Evolutionary conservation across 1,140 invertebrate species (phyloP), one percentile per base, ranked within the genome.

Genomic region (Trypoxylus dichotomus): DNA sequence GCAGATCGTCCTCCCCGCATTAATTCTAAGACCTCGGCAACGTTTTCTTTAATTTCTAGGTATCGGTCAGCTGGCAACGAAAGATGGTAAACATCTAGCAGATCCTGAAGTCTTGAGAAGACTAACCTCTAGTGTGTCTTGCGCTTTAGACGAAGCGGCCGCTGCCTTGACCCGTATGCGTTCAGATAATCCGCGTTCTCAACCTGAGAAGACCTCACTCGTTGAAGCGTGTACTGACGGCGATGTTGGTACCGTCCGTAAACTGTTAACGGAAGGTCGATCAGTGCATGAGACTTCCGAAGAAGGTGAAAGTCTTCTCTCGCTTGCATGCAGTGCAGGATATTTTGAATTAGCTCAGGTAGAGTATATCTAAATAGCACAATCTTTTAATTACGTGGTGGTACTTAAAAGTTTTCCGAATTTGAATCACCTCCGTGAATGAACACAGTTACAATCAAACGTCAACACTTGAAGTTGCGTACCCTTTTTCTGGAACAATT

Each of bases 131-230:
- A 94, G 93, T 81, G 95, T 97, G 76, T 96, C 95, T 82, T 96
- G 94, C 89, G 95, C 97, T 73, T 90, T 98, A 79, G 97, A 98
- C 89, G 97, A 98, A 89, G 97, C 97, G 71, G 97, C 96, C 74
- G 96, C 96, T 80, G 96, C 96, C 76, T 90, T 98, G 68, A 98
- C 96, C 75, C 93, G 96, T 85, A 98, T 98, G 96, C 92, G 96
- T 83, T 94, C 92, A 85, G 96, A 97, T 85, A 93, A 90, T 82
- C 89, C 90, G 78, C 79, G 76, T 47, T 63, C 76, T 74, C 80
- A 79, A 29, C 77, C 80, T 81, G 89, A 90, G 81, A 90, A 89
- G 78, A 88, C 90, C 77, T 93, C 94, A 29, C 87, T 96, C 76
- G 94, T 95, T 27, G 94, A 96, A 86, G 96, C 96, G 68, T 97